A percentile compares a stretch with the other conserved stretches of the same genome.
Conservation (phyloP, 30 jellyfish, hydroid and myxozoan genomes). For the Rhopilema esculentum region DNA sequence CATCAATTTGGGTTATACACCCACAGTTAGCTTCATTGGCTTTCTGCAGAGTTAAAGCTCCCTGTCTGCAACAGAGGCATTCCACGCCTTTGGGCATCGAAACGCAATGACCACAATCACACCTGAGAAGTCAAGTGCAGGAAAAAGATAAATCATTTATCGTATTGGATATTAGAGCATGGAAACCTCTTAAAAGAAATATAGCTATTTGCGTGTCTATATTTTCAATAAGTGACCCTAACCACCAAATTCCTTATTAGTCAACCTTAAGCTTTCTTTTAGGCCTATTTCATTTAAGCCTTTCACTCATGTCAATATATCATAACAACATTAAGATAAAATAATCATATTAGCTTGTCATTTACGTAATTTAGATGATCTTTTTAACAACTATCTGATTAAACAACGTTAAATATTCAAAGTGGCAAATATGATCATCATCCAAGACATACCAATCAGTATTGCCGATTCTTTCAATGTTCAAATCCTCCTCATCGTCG, state of each 20-base stretch:
- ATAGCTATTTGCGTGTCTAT: no score
- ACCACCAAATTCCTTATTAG: no score
- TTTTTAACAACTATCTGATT: neutral
- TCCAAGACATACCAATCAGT: neutral
- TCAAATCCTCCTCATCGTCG: neutral
- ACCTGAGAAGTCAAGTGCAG: neutral
- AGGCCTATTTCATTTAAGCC: neutral
- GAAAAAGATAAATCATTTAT: neutral
- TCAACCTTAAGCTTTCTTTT: neutral
- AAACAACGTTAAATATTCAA: neutral
- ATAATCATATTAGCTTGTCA: neutral
- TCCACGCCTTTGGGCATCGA: neutral
- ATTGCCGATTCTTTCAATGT: neutral
- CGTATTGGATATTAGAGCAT: no score
- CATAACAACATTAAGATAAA: neutral
- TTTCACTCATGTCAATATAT: neutral
- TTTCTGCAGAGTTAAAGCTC: neutral
- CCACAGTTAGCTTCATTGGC: slow-evolving; percentile 12
- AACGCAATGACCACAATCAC: neutral
- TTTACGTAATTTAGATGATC: neutral
- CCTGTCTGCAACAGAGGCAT: slow-evolving; percentile 7
- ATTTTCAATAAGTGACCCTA: no score
- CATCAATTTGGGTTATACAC: slow-evolving; percentile 1
- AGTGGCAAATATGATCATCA: neutral
- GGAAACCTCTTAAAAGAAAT: no score